Evolutionary conservation across 2,888 invertebrate species (phyloP).

Genomic region (Isoperla grammatica): DNA sequence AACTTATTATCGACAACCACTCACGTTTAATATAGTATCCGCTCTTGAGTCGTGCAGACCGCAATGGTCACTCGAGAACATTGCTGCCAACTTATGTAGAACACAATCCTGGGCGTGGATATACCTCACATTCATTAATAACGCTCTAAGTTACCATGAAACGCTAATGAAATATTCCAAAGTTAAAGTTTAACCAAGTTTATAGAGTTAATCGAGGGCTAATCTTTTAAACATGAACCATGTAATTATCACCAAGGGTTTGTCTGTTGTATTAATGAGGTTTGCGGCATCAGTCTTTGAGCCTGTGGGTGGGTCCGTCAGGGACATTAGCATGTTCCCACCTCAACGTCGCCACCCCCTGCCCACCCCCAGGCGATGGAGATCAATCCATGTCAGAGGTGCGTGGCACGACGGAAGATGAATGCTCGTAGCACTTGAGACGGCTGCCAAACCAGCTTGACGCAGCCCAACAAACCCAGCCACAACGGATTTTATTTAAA

Average conservation of each 20-base stretch:
- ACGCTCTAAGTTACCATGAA: constrained; percentile 9
- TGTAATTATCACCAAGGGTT: constrained; percentile 23
- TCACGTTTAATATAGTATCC: too few relatives aligned
- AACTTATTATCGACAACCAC: too few relatives aligned
- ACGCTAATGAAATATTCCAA: constrained; percentile 6
- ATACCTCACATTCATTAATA: constrained; percentile 10
- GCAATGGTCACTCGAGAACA: too few relatives aligned
- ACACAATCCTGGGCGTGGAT: constrained; percentile 1
- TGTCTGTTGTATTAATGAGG: constrained; percentile 44
- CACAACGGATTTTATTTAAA: neutral
- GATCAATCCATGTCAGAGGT: constrained; percentile 15
- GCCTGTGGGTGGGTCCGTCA: constrained; percentile 42
- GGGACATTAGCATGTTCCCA: constrained; percentile 43
- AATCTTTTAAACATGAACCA: constrained; percentile 16
- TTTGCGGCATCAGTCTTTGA: constrained; percentile 31
- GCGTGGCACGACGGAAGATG: neutral
- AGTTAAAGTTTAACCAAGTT: neutral
- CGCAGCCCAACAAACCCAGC: too few relatives aligned
- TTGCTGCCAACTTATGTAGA: too few relatives aligned
- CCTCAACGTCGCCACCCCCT: constrained; percentile 35
- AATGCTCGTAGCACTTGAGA: neutral
- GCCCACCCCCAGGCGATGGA: constrained; percentile 18
- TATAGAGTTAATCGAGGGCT: constrained; percentile 20
- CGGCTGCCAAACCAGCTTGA: neutral
- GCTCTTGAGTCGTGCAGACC: too few relatives aligned